Evolutionary conservation across 2,888 invertebrate genomes (phyloP).

Genomic region (Eilema sororculum): DNA sequence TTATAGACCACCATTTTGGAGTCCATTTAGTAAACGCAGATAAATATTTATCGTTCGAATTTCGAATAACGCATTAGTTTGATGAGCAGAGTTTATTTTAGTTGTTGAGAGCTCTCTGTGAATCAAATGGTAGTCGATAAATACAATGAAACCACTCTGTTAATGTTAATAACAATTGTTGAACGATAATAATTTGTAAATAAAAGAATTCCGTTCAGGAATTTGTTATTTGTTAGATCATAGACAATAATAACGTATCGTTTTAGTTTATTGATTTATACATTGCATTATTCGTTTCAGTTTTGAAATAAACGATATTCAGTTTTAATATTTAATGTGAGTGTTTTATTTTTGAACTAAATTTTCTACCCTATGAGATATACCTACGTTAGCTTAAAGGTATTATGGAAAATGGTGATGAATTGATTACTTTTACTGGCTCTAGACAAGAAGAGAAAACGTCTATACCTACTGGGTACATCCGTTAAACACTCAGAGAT

Average conservation of each 20-base stretch:
- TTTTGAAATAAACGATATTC: not conserved
- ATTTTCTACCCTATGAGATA: not conserved
- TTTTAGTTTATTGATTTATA: constrained; percentile 3
- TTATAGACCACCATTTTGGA: constrained; percentile 77
- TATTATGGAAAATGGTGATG: no score
- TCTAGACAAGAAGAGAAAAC: no score
- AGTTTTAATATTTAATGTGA: not conserved
- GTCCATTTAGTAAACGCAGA: constrained; percentile 84
- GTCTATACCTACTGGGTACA: no score
- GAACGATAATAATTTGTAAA: constrained; percentile 30
- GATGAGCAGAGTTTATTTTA: constrained; percentile 74
- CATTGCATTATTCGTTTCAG: not conserved
- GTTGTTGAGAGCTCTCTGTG: constrained; percentile 53
- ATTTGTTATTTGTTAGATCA: constrained; percentile 18
- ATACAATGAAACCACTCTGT: constrained; percentile 31
- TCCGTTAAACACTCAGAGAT: no score
- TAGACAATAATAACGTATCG: not conserved
- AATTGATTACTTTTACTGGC: no score
- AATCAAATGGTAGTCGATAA: constrained; percentile 47
- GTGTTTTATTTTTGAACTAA: not conserved
- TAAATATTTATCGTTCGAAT: constrained; percentile 84
- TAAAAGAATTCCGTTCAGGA: constrained; percentile 17
- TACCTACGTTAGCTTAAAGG: not conserved
- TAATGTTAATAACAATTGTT: constrained; percentile 34
- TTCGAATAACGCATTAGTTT: constrained; percentile 67